Base-by-base conservation (phyloP, 2,113 vertebrate species). In the Archocentrus centrarchus region DNA sequence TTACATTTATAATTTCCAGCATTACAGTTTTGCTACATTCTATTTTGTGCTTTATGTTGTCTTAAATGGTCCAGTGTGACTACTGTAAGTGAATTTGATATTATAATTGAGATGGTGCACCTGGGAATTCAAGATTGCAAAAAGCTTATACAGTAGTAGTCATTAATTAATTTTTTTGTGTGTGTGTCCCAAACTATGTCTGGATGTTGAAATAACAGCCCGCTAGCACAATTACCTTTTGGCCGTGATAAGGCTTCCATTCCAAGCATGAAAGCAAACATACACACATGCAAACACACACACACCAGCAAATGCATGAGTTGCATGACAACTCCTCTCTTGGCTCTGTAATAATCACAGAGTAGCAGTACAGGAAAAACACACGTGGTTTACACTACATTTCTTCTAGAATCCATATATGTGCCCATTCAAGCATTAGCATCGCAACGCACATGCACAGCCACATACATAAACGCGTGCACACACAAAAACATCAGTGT, bases 311-410 rank as follows among this genome's bases (percentile, higher is more conserved):
- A 53, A 84, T 83, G 66, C 57, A 84, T 11, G 58, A 82, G 59
- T 80, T 82, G 80, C 84, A 64, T 93, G 90, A 91, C 87, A 90
- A 80, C 60, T 80, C 22, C 15, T 88, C 80, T 87, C 80, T 68
- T 81, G 75, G 81, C 83, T 80, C 82, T 81, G 82, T 90, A 86
- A 91, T 93, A 93, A 93, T 93, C 87, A 93, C 88, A 93, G 91
- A 89, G 76, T 64, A 88, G 88, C 81, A 76, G 77, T 88, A 80
- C 84, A 93, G 88, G 89, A 89, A 94, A 94, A 94, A 93, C 89
- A 93, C 86, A 89, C 84, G 11, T 90, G 91, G 81, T 92, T 94
- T 90, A 90, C 88, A 89, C 82, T 82, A 70, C 79, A 89, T 91
- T 90, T 91, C 86, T 86, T 77, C 77, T 68, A 66, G 62, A 64